phyloP scores from a whole-genome alignment of 2,113 vertebrate species.

The Brachyistius frenatus region DNA sequence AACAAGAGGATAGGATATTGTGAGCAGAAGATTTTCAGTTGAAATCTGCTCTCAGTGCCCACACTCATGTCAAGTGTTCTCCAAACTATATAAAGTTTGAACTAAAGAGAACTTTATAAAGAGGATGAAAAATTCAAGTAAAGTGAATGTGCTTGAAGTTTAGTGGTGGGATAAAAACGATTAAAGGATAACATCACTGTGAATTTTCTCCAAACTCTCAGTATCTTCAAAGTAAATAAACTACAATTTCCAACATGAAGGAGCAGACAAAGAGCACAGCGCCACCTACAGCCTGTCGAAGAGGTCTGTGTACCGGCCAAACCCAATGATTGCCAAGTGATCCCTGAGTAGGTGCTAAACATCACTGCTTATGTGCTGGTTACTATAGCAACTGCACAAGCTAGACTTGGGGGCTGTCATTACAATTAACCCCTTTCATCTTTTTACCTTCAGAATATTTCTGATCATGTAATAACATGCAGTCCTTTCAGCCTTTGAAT shows the following conservation, averaged over 20 bases:
- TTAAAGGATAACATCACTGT: not conserved
- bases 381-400: conserved; percentile 79
- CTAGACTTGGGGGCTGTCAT: conserved; percentile 73
- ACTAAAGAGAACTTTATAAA: too few relatives aligned
- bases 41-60: not conserved
- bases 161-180: not conserved
- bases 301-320: not conserved
- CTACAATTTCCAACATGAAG: not conserved
- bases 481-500: conserved; percentile 57
- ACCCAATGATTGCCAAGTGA: conserved; percentile 20
- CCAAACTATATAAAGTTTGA: not conserved
- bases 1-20: not conserved
- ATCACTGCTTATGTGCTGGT: conserved; percentile 66
- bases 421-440: conserved; percentile 82
- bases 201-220: not conserved
- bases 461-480: conserved; percentile 43
- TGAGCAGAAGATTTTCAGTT: not conserved
- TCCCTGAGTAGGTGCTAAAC: conserved; percentile 31
- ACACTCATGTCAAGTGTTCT: not conserved
- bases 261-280: conserved; percentile 11
- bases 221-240: not conserved
- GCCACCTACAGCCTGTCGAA: conserved; percentile 6
- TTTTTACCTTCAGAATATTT: conserved; percentile 73
- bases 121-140: not conserved
- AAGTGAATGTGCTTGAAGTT: not conserved